phyloP scores from a whole-genome alignment of 1,140 invertebrate species.

The Calephelis nemesis region DNA sequence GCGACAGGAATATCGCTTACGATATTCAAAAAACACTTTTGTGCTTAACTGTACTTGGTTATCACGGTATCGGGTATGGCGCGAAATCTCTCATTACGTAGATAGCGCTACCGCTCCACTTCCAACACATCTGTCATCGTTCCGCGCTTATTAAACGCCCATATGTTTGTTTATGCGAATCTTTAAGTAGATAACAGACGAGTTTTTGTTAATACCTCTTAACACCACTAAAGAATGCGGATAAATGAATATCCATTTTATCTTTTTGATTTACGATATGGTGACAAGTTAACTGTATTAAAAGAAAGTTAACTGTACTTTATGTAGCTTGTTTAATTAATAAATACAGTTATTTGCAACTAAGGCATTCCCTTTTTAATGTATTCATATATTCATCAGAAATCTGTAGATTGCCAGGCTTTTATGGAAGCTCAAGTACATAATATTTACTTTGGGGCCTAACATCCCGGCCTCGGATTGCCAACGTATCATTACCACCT shows the following conservation, averaged over 20 bases:
- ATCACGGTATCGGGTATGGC: slow-evolving; percentile 33
- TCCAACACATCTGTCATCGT: slow-evolving; percentile 47
- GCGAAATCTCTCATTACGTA: slow-evolving; percentile 57
- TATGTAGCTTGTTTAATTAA: neutral
- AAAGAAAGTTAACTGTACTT: neutral
- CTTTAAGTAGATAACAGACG: slow-evolving; percentile 7
- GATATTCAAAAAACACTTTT: too few relatives aligned
- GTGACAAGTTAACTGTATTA: slow-evolving; percentile 10
- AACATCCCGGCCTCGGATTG: too few relatives aligned
- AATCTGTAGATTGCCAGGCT: too few relatives aligned
- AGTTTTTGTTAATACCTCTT: slow-evolving; percentile 8
- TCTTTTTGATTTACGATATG: neutral
- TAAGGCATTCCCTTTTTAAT: too few relatives aligned
- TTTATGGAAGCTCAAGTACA: too few relatives aligned
- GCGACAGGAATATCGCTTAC: too few relatives aligned
- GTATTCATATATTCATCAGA: too few relatives aligned
- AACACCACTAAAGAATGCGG: slow-evolving; percentile 5
- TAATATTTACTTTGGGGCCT: too few relatives aligned
- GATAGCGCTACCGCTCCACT: slow-evolving; percentile 45
- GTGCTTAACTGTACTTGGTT: neutral
- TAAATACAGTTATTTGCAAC: too few relatives aligned
- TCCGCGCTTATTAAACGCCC: slow-evolving; percentile 12
- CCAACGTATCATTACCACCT: too few relatives aligned
- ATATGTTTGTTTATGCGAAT: slow-evolving; percentile 6
- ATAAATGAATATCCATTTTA: slow-evolving; percentile 3